Conservation (phyloP, 2,113 vertebrate species). For the Campylorhamphus procurvoides region DNA sequence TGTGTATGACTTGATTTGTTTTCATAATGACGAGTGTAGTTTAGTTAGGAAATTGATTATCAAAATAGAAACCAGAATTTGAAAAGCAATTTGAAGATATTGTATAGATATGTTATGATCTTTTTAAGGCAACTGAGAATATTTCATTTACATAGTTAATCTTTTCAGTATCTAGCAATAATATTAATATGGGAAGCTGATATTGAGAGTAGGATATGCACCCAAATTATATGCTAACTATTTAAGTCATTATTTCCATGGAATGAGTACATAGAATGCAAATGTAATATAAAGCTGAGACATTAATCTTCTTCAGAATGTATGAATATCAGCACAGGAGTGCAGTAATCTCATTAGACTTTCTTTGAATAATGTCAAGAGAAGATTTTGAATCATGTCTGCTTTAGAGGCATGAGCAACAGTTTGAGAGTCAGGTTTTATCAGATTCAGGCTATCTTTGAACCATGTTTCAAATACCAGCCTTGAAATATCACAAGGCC, state of each 20-base stretch:
- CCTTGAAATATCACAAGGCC: neutral
- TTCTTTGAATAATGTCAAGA: constrained; percentile 4
- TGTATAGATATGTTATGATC: constrained; percentile 64
- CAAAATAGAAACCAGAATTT: constrained; percentile 75
- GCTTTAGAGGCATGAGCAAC: neutral
- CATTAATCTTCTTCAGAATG: constrained; percentile 42
- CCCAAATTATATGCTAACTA: constrained; percentile 63
- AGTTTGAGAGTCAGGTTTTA: neutral
- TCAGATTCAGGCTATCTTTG: neutral
- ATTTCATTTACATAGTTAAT: constrained; percentile 71
- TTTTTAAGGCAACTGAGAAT: constrained; percentile 74
- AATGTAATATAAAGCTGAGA: constrained; percentile 43
- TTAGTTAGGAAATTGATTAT: constrained; percentile 75
- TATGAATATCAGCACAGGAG: constrained; percentile 15
- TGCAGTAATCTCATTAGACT: constrained; percentile 31
- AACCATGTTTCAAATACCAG: neutral
- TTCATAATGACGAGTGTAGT: constrained; percentile 69
- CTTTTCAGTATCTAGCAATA: constrained; percentile 67
- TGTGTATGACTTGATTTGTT: constrained; percentile 77
- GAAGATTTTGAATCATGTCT: constrained; percentile 36
- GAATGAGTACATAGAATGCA: constrained; percentile 32
- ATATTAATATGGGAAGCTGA: constrained; percentile 59
- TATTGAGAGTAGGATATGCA: constrained; percentile 42
- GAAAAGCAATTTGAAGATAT: constrained; percentile 74
- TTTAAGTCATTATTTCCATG: constrained; percentile 60